phyloP scores from a whole-genome alignment of 2,113 vertebrate species.

The Rattus rattus region DNA sequence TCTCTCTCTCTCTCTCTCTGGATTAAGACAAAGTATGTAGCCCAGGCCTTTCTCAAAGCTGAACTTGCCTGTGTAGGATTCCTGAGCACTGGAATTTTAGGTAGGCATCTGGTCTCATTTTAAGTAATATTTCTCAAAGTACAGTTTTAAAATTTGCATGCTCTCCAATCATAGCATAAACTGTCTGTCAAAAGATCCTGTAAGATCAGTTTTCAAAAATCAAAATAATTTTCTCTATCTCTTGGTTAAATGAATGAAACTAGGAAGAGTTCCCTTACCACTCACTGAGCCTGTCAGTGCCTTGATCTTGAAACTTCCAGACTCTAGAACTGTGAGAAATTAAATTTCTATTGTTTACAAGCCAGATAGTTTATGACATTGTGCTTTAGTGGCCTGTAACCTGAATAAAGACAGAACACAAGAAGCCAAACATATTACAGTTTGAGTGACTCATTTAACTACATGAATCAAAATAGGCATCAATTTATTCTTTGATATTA shows the following conservation, averaged over 20 bases:
- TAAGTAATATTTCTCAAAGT: conserved; percentile 7
- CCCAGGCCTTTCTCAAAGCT: not conserved
- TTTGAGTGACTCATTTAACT: not conserved
- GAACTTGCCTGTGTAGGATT: not conserved
- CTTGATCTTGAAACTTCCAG: not conserved
- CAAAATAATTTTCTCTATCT: not conserved
- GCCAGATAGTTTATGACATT: not conserved
- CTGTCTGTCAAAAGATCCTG: not conserved
- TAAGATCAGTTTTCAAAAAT: not conserved
- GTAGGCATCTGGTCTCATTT: not conserved
- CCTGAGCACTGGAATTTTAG: not conserved
- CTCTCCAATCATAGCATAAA: not conserved
- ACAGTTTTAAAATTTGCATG: not conserved
- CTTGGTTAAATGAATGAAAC: not conserved
- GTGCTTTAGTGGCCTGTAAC: not conserved
- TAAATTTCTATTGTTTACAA: not conserved
- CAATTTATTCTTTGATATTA: not conserved
- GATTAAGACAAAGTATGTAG: not conserved
- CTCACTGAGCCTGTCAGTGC: not conserved
- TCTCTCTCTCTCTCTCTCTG: not conserved
- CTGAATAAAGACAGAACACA: not conserved
- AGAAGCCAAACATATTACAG: not conserved
- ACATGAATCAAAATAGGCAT: not conserved
- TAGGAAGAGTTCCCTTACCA: not conserved
- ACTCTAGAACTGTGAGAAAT: not conserved